These are phyloP conservation scores for Mesocricetus auratus DNA, from an alignment of 2,113 vertebrate species.

Conservation along the genomic window DNA sequence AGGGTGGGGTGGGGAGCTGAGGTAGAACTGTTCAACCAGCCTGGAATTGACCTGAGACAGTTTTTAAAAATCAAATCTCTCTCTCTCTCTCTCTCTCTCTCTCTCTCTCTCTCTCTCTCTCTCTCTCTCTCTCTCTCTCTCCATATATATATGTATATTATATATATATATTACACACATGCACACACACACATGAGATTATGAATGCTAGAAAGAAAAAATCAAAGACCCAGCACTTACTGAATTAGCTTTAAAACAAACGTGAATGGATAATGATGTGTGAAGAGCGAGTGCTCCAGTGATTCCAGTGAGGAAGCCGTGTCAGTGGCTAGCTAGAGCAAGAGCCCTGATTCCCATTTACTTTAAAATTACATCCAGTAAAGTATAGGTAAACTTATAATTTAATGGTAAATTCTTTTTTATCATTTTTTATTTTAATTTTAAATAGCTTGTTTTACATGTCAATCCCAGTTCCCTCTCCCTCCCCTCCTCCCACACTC, in stretches of 20 bases:
- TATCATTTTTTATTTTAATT: too few species aligned
- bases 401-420: background rate
- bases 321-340: background rate
- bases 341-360: background rate
- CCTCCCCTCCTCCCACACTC: too few species aligned
- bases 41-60: background rate
- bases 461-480: too few species aligned
- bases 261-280: background rate
- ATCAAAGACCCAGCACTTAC: background rate
- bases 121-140: too few species aligned
- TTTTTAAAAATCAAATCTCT: background rate
- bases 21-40: background rate
- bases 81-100: too few species aligned
- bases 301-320: too few species aligned
- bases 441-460: too few species aligned
- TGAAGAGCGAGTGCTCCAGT: background rate
- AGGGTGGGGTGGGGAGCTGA: background rate
- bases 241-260: background rate
- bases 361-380: slow-evolving; percentile 5
- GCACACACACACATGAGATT: background rate
- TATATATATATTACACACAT: background rate
- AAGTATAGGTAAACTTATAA: background rate
- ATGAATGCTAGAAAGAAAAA: slow-evolving; percentile 5
- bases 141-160: too few species aligned
- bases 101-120: too few species aligned